phyloP scores from a whole-genome alignment of 2,113 vertebrate genomes.

The Campylomormyrus numenius region DNA sequence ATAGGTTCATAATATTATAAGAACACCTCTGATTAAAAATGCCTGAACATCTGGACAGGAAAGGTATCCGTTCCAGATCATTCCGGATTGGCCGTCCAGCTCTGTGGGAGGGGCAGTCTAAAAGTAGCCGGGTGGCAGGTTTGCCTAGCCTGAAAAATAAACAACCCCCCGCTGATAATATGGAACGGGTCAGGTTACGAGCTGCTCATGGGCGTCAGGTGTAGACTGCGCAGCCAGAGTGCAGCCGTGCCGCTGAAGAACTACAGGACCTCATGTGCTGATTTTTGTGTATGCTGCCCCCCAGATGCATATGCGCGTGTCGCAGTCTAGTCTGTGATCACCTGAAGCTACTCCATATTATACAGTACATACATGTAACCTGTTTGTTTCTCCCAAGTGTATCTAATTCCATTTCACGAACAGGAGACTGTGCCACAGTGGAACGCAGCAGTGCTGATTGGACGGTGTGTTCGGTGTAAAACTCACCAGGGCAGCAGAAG shows the following conservation, averaged over 20 bases:
- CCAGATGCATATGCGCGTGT: background rate
- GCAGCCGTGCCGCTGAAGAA: background rate
- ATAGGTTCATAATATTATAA: background rate
- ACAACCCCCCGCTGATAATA: background rate
- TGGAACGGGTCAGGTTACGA: background rate
- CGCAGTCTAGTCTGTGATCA: background rate
- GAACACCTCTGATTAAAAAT: slow-evolving; percentile 14
- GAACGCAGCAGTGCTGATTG: background rate
- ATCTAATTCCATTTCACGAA: background rate
- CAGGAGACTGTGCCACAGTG: background rate
- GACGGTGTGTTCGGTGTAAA: background rate
- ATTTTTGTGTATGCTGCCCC: background rate
- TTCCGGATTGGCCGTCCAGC: background rate
- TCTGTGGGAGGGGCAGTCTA: background rate
- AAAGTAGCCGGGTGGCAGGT: background rate
- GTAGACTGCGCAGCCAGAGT: background rate
- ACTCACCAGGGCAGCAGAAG: background rate
- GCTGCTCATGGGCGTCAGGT: background rate
- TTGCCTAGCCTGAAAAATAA: background rate
- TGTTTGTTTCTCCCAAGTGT: background rate
- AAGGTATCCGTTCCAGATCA: slow-evolving; percentile 9
- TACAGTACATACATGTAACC: background rate
- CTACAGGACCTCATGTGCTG: background rate
- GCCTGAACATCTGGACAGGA: slow-evolving; percentile 16
- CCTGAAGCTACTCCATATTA: background rate